Base-by-base conservation (phyloP, 2,113 vertebrate species). In the Plecotus auritus region DNA sequence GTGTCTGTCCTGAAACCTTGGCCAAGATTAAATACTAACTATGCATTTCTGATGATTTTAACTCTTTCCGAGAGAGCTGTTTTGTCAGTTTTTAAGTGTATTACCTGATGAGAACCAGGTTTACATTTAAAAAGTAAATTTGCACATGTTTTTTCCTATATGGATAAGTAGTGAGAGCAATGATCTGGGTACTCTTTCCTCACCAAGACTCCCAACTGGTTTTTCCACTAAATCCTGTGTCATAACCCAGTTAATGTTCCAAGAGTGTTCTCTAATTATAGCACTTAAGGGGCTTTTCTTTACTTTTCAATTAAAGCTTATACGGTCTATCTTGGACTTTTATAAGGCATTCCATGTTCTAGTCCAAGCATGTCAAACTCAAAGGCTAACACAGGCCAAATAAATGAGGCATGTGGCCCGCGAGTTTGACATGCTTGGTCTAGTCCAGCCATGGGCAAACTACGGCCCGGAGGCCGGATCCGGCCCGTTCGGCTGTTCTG, bases 51-150 rank as follows among this genome's bases (percentile, higher is more conserved):
- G 59, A 80, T 93, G n/a, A 30, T 76, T 80, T 89, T 56, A 86
- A 47, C 30, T 40, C n/a, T 83, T 76, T n/a, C 32, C 82, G n/a
- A 74, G 70, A 37, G 80, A 85, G 59, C 9, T 88, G 0, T 95
- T 92, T 95, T 73, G 28, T 85, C 42, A 61, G 17, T 94, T 92
- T 92, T 88, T 84, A 90, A 85, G n/a, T 91, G 80, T 72, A 77
- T 85, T 90, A 72, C 42, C 56, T 78, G n/a, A 81, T 42, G 78
- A 91, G 30, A 94, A 72, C 18, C 20, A 93, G 47, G 4, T 37
- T 85, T 90, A 32, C 61, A 78, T 94, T 91, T 40, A 86, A 59
- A 92, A 81, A 70, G 9, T 90, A 70, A 80, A 72, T 73, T 30
- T 67, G 77, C 26, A 49, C 28, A 23, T 84, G 7, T 77, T 91